Evolutionary conservation across 1,140 invertebrate species (phyloP).

Genomic region (Andrena cerasifolii): DNA sequence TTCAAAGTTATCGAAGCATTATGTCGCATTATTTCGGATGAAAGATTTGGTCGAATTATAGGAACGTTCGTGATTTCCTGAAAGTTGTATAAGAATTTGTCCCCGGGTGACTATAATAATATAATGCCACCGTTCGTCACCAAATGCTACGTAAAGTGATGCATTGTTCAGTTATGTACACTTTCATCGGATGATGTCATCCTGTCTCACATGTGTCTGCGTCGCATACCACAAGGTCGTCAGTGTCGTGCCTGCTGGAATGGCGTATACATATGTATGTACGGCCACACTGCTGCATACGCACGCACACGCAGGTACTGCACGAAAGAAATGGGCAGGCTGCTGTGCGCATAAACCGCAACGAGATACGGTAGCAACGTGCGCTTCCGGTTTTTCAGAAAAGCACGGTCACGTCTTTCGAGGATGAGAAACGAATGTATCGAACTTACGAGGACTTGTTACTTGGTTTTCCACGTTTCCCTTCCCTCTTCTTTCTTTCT

Average conservation of each 20-base stretch:
- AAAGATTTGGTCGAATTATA: too few species aligned
- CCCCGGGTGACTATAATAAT: neutral
- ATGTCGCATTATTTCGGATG: too few species aligned
- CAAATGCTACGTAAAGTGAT: conserved; percentile 64
- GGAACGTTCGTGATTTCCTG: neutral
- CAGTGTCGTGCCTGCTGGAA: conserved; percentile 53
- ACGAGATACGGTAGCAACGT: conserved; percentile 34
- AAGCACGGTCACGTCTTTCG: conserved; percentile 26
- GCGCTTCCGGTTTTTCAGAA: conserved; percentile 43
- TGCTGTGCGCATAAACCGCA: conserved; percentile 22
- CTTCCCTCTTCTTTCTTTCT: neutral
- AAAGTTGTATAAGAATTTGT: neutral
- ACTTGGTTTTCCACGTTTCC: neutral
- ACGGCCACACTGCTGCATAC: conserved; percentile 12
- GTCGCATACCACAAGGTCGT: conserved; percentile 68
- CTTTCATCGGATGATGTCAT: conserved; percentile 79
- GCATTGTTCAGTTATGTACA: conserved; percentile 77
- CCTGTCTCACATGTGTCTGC: conserved; percentile 60
- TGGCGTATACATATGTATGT: conserved; percentile 22
- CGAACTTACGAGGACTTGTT: conserved; percentile 16
- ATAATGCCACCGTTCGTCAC: conserved; percentile 35
- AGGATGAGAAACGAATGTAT: conserved; percentile 2
- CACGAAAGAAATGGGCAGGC: conserved; percentile 10
- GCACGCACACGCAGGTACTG: too few species aligned
- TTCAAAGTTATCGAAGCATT: too few species aligned